Base-by-base conservation (phyloP, 2,797 vertebrate genomes). In the Gambelia wislizenii region DNA sequence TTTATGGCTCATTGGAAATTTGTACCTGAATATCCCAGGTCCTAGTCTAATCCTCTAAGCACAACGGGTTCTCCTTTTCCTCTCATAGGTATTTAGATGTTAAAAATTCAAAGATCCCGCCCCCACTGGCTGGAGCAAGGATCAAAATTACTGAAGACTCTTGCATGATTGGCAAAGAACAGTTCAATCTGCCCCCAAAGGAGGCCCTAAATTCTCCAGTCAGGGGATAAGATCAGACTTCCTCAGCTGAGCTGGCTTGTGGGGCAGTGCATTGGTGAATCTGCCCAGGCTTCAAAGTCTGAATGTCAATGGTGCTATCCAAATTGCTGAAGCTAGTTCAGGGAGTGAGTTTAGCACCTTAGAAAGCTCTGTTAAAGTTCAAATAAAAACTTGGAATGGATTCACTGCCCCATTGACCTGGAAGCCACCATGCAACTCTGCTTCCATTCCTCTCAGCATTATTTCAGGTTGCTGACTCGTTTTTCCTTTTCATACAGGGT, bases 401-500 rank as follows among this genome's bases (percentile, higher is more conserved):
- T 61, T 61, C 59, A 61, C 1, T 61, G 59, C 59, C 59, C 20
- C 22, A 25, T 22, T 25, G 22, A 22, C 22, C 1, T 61, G 59
- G 59, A 49, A 49, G 49, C 64, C 20, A 8, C 14, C 10, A 74
- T 42, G 18, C 16, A 3, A 6, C 1, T 22, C 39, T 47, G 49
- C 12, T 25, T 16, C 44, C 52, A 3, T 2, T 33, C 3, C 8
- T 16, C 18, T n/a, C 20, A 14, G 56, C 33, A 14, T 78, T 13
- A 30, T 61, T 79, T 56, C 42, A 47, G 27, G 0, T 0, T 9
- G 3, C 44, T 85, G 54, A 86, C 67, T 76, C 20, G 0, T 70
- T 74, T 54, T 33, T 0, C 0, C 33, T 94, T 83, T 93, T 78
- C 83, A 88, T 83, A 5, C 95, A 99, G 98, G 98, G 98, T 74